These are phyloP conservation scores for Otis tarda DNA, from an alignment of 2,113 vertebrate species.

Conservation along the genomic window DNA sequence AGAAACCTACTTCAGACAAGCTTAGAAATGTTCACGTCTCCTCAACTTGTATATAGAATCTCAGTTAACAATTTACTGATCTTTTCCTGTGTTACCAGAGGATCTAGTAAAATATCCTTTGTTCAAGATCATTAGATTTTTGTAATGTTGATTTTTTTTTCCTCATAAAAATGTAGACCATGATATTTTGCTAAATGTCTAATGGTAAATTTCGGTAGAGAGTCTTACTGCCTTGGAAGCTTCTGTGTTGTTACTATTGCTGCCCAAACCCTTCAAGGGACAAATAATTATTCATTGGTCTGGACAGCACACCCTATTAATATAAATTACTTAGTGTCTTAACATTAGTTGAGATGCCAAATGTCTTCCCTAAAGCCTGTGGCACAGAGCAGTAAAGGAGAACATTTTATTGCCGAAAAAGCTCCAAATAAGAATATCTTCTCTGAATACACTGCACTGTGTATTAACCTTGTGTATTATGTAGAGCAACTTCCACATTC, in stretches of 20 bases:
- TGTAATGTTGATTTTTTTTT: not conserved
- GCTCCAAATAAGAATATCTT: not conserved
- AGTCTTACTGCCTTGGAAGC: not conserved
- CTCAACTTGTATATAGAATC: not conserved
- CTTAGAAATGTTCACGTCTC: not conserved
- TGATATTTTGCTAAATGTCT: not conserved
- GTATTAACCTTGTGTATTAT: not conserved
- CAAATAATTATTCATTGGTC: conserved; percentile 18
- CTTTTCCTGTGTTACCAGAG: not conserved
- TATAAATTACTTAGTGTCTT: not conserved
- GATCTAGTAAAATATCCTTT: not conserved
- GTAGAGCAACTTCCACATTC: not conserved
- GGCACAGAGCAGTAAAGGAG: not conserved
- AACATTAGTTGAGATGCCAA: not conserved
- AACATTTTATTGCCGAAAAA: not conserved
- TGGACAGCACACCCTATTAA: not conserved
- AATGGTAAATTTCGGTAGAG: not conserved
- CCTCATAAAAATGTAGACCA: not conserved
- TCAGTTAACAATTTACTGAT: not conserved
- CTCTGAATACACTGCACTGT: not conserved
- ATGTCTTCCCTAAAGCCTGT: not conserved
- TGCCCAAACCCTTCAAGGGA: conserved; percentile 7
- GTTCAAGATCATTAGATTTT: not conserved
- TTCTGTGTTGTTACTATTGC: not conserved
- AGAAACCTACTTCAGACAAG: not conserved